These are phyloP conservation scores for Basileuterus tristriatus DNA, from an alignment of 2,797 vertebrate species.

Conservation along the genomic window DNA sequence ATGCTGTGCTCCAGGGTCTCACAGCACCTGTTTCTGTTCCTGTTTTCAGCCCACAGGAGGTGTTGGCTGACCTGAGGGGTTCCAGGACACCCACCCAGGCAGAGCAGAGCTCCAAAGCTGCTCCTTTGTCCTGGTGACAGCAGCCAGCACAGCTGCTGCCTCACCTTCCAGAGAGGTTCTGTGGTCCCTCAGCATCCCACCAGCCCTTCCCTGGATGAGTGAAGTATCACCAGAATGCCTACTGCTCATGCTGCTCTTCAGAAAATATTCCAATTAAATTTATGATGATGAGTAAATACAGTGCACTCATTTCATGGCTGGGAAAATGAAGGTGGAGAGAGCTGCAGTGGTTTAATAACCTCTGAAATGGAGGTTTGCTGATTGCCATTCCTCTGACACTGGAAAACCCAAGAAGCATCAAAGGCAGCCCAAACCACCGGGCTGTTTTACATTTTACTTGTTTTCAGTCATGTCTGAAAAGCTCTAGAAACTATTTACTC, in stretches of 20 bases:
- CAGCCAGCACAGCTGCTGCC: neutral
- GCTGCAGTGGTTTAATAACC: neutral
- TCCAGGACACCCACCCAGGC: neutral
- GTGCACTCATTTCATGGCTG: neutral
- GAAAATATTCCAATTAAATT: neutral
- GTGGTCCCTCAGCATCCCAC: neutral
- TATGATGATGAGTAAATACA: neutral
- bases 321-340: neutral
- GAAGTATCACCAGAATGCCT: neutral
- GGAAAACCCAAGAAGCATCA: neutral
- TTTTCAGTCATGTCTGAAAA: constrained; percentile 3
- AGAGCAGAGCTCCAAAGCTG: neutral
- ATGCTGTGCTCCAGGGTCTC: neutral
- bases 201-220: neutral
- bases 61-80: neutral
- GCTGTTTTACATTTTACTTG: neutral
- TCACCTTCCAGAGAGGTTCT: neutral
- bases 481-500: constrained; percentile 25
- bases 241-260: neutral
- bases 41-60: neutral
- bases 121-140: neutral
- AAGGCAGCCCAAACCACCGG: neutral
- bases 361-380: neutral
- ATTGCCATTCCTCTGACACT: neutral
- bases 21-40: too few species aligned